These are phyloP conservation scores for Ophion ellenae DNA, from an alignment of 2,888 invertebrate species.

Conservation along the genomic window DNA sequence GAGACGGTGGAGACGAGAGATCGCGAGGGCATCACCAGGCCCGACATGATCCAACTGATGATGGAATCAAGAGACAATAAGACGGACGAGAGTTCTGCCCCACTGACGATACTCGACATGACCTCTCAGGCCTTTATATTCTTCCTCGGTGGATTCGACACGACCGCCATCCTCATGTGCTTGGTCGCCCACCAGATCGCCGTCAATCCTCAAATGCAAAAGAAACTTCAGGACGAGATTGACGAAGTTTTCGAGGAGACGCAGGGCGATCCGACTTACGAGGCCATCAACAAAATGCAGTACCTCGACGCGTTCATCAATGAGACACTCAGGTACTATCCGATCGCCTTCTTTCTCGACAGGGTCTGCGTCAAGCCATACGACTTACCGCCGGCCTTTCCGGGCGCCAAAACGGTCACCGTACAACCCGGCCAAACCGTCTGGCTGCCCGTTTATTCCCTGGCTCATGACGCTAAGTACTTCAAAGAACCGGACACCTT, in stretches of 20 bases:
- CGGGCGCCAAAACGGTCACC: constrained; percentile 71
- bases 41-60: constrained; percentile 86
- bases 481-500: constrained; percentile 81
- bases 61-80: constrained; percentile 82
- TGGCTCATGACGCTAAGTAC: constrained; percentile 79
- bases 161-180: constrained; percentile 73
- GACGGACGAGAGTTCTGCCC: constrained; percentile 70
- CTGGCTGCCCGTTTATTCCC: constrained; percentile 73
- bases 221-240: constrained; percentile 80
- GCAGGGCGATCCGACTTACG: constrained; percentile 81
- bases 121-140: constrained; percentile 83
- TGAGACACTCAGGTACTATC: constrained; percentile 75
- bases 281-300: constrained; percentile 83
- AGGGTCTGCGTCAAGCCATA: constrained; percentile 77
- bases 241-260: constrained; percentile 68
- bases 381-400: constrained; percentile 73
- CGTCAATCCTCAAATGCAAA: constrained; percentile 83
- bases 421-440: constrained; percentile 76
- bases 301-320: constrained; percentile 85
- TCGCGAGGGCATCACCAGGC: constrained; percentile 78
- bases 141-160: constrained; percentile 79
- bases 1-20: constrained; percentile 70
- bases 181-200: constrained; percentile 75
- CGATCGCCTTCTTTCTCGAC: constrained; percentile 72
- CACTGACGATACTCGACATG: constrained; percentile 77